phyloP scores from a whole-genome alignment of 2,113 vertebrate genomes.

The Syngnathus floridae region DNA sequence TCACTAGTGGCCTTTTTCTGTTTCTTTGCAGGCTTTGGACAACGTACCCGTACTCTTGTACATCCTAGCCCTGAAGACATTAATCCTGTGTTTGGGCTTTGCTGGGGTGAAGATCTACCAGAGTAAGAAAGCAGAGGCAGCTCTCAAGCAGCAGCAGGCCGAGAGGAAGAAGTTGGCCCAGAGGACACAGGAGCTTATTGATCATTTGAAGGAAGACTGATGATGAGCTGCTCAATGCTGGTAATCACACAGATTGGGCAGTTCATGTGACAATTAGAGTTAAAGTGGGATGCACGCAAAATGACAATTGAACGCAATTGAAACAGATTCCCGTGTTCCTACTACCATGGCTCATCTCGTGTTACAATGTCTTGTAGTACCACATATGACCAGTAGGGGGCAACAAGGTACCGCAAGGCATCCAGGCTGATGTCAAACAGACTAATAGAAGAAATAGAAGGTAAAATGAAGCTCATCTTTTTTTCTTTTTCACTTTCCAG shows the following conservation, averaged over 20 bases:
- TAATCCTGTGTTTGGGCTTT: conserved; percentile 87
- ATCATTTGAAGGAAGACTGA: conserved; percentile 79
- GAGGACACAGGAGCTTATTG: conserved; percentile 63
- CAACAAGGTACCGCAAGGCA: no score
- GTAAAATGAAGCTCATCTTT: neutral
- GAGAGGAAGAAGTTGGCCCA: conserved; percentile 62
- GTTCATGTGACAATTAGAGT: neutral
- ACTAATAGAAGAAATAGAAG: no score
- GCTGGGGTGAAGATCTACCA: conserved; percentile 89
- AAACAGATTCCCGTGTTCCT: no score
- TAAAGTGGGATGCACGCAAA: neutral
- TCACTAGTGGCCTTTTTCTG: neutral
- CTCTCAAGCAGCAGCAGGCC: conserved; percentile 65
- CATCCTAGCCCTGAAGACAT: conserved; percentile 88
- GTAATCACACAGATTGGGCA: neutral
- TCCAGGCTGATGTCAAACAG: no score
- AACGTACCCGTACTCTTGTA: conserved; percentile 88
- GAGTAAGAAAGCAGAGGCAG: conserved; percentile 72
- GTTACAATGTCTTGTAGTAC: no score
- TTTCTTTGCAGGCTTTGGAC: conserved; percentile 75
- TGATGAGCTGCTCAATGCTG: neutral
- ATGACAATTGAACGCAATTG: neutral
- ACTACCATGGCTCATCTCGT: no score
- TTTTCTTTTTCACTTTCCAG: neutral
- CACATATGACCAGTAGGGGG: no score